A percentile compares a stretch with the other conserved stretches of the same genome.
Conservation (phyloP, 2,797 vertebrate genomes). For the Oophaga sylvatica region DNA sequence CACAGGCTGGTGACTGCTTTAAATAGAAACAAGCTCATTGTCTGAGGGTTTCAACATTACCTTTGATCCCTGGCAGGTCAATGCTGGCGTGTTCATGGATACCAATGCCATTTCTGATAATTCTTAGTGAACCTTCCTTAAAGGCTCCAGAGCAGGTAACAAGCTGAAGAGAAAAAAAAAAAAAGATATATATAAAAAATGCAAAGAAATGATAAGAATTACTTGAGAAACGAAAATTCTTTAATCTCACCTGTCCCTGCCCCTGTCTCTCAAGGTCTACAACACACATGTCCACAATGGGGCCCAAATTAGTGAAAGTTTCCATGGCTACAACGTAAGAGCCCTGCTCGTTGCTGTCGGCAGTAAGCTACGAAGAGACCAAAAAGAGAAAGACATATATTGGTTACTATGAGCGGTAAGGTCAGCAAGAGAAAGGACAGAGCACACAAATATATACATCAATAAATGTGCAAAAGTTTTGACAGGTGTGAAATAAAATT, state of each 20-base stretch:
- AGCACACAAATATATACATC: background rate
- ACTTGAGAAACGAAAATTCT: background rate
- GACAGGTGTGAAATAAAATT: too few species aligned
- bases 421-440: background rate
- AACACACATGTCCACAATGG: slow-evolving; percentile 99
- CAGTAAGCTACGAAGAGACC: slow-evolving; percentile 82
- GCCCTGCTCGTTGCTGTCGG: slow-evolving; percentile 97
- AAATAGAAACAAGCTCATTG: background rate
- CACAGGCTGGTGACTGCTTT: background rate
- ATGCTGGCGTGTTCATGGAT: slow-evolving; percentile 99
- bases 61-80: slow-evolving; percentile 95
- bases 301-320: slow-evolving; percentile 97
- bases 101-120: slow-evolving; percentile 96
- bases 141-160: slow-evolving; percentile 98
- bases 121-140: slow-evolving; percentile 95
- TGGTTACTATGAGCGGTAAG: background rate
- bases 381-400: slow-evolving; percentile 40
- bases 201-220: background rate
- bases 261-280: slow-evolving; percentile 97
- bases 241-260: slow-evolving; percentile 88
- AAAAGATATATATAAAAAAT: background rate
- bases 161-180: slow-evolving; percentile 76
- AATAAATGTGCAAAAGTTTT: background rate
- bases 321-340: slow-evolving; percentile 98
- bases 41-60: slow-evolving; percentile 64